phyloP scores from a whole-genome alignment of 2,797 vertebrate species.

The Coregonus suidteri region DNA sequence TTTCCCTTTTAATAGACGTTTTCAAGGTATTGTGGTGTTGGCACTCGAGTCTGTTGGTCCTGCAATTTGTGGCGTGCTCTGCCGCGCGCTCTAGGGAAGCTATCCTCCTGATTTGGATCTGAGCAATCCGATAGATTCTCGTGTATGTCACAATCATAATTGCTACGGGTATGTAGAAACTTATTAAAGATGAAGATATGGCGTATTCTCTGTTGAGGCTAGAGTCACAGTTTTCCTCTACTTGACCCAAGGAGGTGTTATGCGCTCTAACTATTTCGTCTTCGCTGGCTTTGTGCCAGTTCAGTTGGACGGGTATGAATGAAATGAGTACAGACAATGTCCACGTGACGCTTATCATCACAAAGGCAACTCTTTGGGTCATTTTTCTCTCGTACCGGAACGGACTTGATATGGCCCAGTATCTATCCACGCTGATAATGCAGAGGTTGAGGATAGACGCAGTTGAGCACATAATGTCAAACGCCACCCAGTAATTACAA shows the following conservation, averaged over 20 bases:
- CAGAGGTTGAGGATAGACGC: slow-evolving; percentile 97
- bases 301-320: slow-evolving; percentile 92
- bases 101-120: slow-evolving; percentile 89
- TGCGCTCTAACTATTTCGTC: slow-evolving; percentile 49
- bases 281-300: slow-evolving; percentile 86
- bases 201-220: slow-evolving; percentile 93
- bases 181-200: slow-evolving; percentile 93
- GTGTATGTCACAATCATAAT: slow-evolving; percentile 97
- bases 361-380: slow-evolving; percentile 88
- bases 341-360: slow-evolving; percentile 89
- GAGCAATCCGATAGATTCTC: slow-evolving; percentile 91
- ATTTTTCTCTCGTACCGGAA: slow-evolving; percentile 94
- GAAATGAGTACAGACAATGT: slow-evolving; percentile 91
- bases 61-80: slow-evolving; percentile 87
- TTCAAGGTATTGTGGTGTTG: slow-evolving; percentile 81
- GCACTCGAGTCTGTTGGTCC: slow-evolving; percentile 74
- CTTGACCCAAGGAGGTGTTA: slow-evolving; percentile 46
- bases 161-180: slow-evolving; percentile 95
- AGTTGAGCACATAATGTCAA: slow-evolving; percentile 97
- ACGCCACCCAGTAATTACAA: slow-evolving; percentile 94
- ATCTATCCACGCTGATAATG: slow-evolving; percentile 92
- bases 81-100: slow-evolving; percentile 90
- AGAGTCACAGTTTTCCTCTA: slow-evolving; percentile 83
- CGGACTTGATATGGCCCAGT: slow-evolving; percentile 95
- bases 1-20: slow-evolving; percentile 88